phyloP scores from a whole-genome alignment of 64 coral and sea anemone species.

The Orbicella faveolata region DNA sequence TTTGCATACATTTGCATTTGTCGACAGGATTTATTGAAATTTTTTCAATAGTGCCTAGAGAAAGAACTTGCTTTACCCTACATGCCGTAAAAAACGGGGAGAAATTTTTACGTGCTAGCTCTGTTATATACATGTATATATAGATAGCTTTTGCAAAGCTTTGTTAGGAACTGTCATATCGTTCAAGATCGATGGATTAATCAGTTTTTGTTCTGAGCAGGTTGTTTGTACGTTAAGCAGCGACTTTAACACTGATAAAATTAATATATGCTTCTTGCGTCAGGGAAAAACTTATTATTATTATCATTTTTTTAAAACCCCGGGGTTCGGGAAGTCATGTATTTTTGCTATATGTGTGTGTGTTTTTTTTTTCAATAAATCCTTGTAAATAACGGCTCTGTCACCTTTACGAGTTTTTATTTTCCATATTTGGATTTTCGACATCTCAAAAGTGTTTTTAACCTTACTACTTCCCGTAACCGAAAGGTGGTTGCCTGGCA shows the following conservation, averaged over 20 bases:
- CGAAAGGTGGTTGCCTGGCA: background rate
- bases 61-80: background rate
- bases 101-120: no score
- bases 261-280: background rate
- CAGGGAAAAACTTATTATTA: background rate
- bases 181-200: background rate
- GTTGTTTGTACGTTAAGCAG: background rate
- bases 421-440: background rate
- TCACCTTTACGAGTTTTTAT: background rate
- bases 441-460: background rate
- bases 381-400: background rate
- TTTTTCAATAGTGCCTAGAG: no score
- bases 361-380: background rate
- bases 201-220: background rate
- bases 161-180: background rate
- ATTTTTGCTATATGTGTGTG: no score
- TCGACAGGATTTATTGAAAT: background rate
- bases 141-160: background rate
- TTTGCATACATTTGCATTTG: constrained; percentile 30
- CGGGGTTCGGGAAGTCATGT: background rate
- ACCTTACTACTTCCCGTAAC: background rate
- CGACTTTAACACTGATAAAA: background rate
- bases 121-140: no score
- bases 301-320: background rate
- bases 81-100: background rate